Evolutionary conservation across 2,113 vertebrate genomes (phyloP), one percentile per base, ranked within the genome.

Genomic region (Mesocricetus auratus): DNA sequence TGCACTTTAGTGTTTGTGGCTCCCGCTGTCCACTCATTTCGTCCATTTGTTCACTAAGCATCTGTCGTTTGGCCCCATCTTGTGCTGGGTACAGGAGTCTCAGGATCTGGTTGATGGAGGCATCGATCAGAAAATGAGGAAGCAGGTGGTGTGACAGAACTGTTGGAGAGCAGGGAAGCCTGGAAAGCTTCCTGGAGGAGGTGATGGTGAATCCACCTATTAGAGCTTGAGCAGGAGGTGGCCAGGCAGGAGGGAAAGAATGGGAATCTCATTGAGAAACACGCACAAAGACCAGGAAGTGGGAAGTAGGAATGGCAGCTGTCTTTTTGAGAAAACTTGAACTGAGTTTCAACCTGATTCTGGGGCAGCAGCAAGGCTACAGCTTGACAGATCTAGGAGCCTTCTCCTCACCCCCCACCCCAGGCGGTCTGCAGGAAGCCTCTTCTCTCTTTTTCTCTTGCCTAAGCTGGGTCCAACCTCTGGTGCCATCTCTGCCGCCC

Each of bases 101-200:
- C 56, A 17, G n/a, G 3, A 21, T 39, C 69, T n/a, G 36, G n/a
- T 71, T 71, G 69, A 9, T n/a, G 36, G 68, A n/a, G 69, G 36
- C 45, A 58, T 1, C 26, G 5, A 42, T 89, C 79, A 74, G 36
- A 92, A 94, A 94, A n/a, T 9, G 16, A 66, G 17, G 89, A 95
- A 64, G 66, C 26, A n/a, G 47, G 53, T 62, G 33, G 2, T 42
- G 16, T 75, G n/a, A 45, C 2, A 47, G 62, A 92, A 45, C 17
- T 79, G n/a, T 83, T 7, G 31, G 33, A 7, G 7, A 24, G 29
- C 21, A 68, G 58, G 53, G 24, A 4, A 33, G 39, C 82, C 73
- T 29, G 45, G 93, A 82, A 81, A 93, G 45, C 66, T 97, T 85
- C 66, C 45, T 96, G 56, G 66, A 87, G 42, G 75, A 94, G 24